Evolutionary conservation across 2,888 invertebrate genomes (phyloP).

Genomic region (Ernsta delagoae): DNA sequence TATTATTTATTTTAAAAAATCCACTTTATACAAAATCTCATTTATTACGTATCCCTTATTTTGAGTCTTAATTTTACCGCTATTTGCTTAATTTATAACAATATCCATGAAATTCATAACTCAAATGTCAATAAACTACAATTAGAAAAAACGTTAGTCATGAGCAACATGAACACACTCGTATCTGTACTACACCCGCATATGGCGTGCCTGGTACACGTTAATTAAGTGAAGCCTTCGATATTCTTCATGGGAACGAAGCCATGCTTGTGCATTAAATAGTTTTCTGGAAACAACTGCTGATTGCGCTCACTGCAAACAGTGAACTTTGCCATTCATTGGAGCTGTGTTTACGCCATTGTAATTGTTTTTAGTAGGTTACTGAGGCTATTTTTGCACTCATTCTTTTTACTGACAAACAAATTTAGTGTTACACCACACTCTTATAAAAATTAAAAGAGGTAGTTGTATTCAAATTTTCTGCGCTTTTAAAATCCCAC

Average conservation of each 20-base stretch:
- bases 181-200: slow-evolving; percentile 21
- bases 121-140: neutral
- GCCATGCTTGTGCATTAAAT: slow-evolving; percentile 33
- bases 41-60: too few relatives aligned
- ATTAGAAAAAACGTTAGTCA: slow-evolving; percentile 19
- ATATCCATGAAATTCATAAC: too few relatives aligned
- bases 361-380: neutral
- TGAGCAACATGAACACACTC: slow-evolving; percentile 11
- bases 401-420: too few relatives aligned
- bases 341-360: neutral
- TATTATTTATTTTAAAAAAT: neutral
- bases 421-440: too few relatives aligned
- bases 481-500: neutral
- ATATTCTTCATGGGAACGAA: slow-evolving; percentile 35
- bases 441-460: too few relatives aligned
- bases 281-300: slow-evolving; percentile 36
- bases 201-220: slow-evolving; percentile 29
- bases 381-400: neutral
- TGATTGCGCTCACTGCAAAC: slow-evolving; percentile 21
- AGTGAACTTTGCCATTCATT: slow-evolving; percentile 3
- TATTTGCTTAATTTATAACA: too few relatives aligned
- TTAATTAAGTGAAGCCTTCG: slow-evolving; percentile 38
- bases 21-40: too few relatives aligned
- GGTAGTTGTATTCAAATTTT: neutral
- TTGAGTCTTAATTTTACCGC: too few relatives aligned